Conservation (phyloP, 2,113 vertebrate species). For the Hyaena hyaena region DNA sequence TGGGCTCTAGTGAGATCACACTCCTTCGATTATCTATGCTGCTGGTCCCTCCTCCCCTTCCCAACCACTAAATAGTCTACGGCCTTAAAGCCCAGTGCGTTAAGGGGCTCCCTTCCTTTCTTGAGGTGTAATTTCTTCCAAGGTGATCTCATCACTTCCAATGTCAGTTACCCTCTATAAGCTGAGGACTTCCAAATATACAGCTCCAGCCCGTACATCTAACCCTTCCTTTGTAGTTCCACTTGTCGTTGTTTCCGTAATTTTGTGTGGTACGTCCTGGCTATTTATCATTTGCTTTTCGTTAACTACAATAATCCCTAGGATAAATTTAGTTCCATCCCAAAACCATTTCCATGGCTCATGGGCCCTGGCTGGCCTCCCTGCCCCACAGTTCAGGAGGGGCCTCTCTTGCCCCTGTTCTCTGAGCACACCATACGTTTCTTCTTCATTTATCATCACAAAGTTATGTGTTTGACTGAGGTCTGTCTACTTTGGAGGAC, state of each 20-base stretch:
- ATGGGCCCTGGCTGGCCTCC: neutral
- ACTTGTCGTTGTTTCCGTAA: neutral
- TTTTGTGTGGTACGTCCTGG: neutral
- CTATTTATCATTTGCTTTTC: neutral
- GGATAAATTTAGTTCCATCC: neutral
- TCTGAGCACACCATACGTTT: neutral
- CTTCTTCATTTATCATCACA: neutral
- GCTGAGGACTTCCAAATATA: neutral
- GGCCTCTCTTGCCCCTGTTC: neutral
- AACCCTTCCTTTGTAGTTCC: neutral
- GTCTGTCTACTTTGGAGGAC: neutral
- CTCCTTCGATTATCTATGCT: neutral
- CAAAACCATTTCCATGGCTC: neutral
- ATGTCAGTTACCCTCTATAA: neutral
- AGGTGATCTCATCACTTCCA: neutral
- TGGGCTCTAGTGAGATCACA: accelerated
- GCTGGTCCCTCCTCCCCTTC: neutral
- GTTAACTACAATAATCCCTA: neutral
- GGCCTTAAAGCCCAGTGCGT: too few species aligned
- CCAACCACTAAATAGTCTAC: neutral
- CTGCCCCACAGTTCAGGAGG: neutral
- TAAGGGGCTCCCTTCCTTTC: neutral
- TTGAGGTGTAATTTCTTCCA: neutral
- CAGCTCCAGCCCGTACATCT: neutral
- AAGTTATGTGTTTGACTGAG: neutral